phyloP scores from a whole-genome alignment of 1,140 invertebrate genomes.

The Diplogasteroides magnus region DNA sequence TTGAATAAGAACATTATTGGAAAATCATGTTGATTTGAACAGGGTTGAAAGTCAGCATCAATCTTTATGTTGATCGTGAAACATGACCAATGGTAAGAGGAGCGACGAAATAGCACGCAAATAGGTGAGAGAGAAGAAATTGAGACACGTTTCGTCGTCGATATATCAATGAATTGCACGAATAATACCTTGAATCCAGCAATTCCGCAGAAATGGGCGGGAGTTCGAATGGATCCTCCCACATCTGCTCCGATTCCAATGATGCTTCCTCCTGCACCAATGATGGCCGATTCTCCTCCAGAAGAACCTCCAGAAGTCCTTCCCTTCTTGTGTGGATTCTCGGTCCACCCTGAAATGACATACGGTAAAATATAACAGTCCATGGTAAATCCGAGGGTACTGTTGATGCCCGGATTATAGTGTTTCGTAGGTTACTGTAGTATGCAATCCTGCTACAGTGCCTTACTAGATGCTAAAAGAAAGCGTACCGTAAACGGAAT shows the following conservation, averaged over 20 bases:
- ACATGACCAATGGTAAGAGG: no score
- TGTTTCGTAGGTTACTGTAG: no score
- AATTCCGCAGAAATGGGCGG: constrained; percentile 41
- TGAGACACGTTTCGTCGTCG: no score
- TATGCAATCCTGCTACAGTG: no score
- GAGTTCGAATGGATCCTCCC: constrained; percentile 55
- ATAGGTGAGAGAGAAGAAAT: constrained; percentile 4
- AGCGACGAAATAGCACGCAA: constrained; percentile 9
- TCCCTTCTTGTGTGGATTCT: constrained; percentile 21
- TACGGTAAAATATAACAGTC: no score
- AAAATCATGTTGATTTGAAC: no score
- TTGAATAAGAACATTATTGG: background rate
- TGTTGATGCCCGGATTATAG: no score
- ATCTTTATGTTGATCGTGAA: no score
- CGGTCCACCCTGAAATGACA: constrained; percentile 4
- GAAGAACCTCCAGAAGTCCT: constrained; percentile 37
- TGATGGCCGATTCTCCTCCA: no score
- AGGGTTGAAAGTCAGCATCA: no score
- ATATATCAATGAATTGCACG: constrained; percentile 8
- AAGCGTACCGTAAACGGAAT: constrained; percentile 38
- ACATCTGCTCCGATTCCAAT: constrained; percentile 56
- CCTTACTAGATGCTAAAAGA: no score
- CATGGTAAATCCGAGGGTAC: no score
- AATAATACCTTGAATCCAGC: constrained; percentile 23
- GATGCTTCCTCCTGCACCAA: constrained; percentile 46